A percentile compares a stretch with the other conserved stretches of the same genome.
Conservation (phyloP, 2,113 vertebrate genomes). For the Crotophaga sulcirostris region DNA sequence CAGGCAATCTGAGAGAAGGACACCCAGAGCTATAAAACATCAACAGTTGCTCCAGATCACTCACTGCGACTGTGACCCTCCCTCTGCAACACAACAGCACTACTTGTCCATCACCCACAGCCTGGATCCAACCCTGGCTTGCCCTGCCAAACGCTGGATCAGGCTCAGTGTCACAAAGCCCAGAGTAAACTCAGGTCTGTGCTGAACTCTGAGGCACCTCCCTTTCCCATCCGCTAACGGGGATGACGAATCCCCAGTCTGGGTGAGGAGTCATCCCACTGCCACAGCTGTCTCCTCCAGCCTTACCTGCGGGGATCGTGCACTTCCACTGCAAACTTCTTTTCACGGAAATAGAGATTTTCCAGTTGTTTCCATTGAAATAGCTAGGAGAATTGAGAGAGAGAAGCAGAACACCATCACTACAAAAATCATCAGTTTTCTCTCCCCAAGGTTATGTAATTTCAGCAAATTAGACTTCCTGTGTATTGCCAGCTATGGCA, state of each 20-base stretch:
- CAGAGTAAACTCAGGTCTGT: not conserved
- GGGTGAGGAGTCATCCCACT: not conserved
- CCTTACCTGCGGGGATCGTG: constrained; percentile 94
- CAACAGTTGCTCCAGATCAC: not conserved
- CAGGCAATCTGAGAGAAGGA: not conserved
- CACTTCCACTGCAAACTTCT: constrained; percentile 98
- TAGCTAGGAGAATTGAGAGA: constrained; percentile 75
- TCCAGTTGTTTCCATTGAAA: constrained; percentile 98
- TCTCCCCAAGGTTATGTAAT: not conserved
- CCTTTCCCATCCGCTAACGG: not conserved
- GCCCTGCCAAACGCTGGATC: fast-evolving
- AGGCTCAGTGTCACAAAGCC: not conserved
- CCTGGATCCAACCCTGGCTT: not conserved
- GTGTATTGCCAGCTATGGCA: not conserved
- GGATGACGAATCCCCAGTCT: not conserved
- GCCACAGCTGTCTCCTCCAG: not conserved
- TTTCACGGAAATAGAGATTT: constrained; percentile 98
- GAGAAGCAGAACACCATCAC: not conserved
- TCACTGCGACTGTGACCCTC: not conserved
- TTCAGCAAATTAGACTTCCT: not conserved
- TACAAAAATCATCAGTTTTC: not conserved
- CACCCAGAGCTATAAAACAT: not conserved
- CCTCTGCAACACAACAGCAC: not conserved
- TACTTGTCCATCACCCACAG: not conserved
- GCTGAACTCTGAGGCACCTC: not conserved